These are phyloP conservation scores for Chelonoidis abingdonii DNA, from an alignment of 2,113 vertebrate species.

Conservation along the genomic window DNA sequence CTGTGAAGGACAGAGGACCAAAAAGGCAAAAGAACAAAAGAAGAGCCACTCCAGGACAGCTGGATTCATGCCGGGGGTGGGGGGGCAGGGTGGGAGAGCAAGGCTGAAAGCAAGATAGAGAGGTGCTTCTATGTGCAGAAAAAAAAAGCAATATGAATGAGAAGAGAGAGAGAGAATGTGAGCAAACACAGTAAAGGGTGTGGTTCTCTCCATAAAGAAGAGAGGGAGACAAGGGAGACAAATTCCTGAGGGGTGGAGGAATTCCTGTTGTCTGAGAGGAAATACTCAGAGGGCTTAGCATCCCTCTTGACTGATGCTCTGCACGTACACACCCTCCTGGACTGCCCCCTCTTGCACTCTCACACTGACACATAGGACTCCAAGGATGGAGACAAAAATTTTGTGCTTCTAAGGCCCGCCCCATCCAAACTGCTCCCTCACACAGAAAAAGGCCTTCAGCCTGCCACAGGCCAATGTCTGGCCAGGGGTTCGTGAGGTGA, in stretches of 20 bases:
- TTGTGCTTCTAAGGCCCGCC: constrained; percentile 63
- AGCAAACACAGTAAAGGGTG: background rate
- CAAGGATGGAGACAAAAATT: background rate
- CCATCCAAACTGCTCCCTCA: background rate
- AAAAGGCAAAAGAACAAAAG: background rate
- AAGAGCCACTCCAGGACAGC: background rate
- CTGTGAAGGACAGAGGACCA: background rate
- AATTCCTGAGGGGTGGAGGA: background rate
- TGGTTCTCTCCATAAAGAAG: background rate
- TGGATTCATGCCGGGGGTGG: background rate
- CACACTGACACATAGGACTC: background rate
- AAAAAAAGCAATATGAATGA: background rate
- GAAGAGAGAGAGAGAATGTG: background rate
- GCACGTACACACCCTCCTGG: background rate
- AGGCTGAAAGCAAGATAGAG: background rate
- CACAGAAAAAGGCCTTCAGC: background rate
- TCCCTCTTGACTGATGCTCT: background rate
- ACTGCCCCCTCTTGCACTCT: background rate
- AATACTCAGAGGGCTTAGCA: background rate
- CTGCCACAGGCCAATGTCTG: background rate
- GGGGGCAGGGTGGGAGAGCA: background rate
- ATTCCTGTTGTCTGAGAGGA: background rate
- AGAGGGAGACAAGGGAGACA: background rate
- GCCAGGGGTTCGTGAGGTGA: background rate
- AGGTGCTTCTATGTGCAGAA: background rate